phyloP scores from a whole-genome alignment of 2,113 vertebrate genomes.

The Alces alces region DNA sequence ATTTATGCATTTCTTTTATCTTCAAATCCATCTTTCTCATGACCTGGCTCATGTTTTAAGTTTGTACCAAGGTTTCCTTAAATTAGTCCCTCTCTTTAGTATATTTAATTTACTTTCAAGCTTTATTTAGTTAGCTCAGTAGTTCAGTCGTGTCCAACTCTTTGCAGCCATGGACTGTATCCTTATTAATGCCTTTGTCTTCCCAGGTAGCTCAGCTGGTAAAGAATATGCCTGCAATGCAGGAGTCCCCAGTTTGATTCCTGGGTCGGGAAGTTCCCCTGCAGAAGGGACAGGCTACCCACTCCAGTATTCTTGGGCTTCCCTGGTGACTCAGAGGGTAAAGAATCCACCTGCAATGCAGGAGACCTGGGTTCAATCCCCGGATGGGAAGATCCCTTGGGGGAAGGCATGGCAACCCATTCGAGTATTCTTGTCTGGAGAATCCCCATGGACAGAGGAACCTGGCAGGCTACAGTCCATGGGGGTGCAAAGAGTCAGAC shows the following conservation, averaged over 20 bases:
- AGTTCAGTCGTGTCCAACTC: not conserved
- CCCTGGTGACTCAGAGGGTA: not conserved
- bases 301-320: not conserved
- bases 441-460: not conserved
- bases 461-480: accelerated
- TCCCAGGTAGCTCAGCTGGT: not conserved
- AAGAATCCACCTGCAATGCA: not conserved
- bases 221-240: not conserved
- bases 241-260: not conserved
- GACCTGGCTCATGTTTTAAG: not conserved
- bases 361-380: not conserved
- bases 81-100: not conserved
- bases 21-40: not conserved
- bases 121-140: not conserved
- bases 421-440: not conserved
- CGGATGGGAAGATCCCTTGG: not conserved
- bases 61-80: not conserved
- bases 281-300: not conserved
- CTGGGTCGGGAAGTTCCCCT: not conserved
- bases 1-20: not conserved
- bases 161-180: not conserved
- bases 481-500: not conserved
- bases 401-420: not conserved
- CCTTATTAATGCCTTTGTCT: not conserved
- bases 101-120: not conserved